A percentile compares a stretch with the other conserved stretches of the same genome.
These are phyloP conservation scores for Cryptocephalus primarius DNA, from an alignment of 2,888 invertebrate genomes.

Conservation along the genomic window DNA sequence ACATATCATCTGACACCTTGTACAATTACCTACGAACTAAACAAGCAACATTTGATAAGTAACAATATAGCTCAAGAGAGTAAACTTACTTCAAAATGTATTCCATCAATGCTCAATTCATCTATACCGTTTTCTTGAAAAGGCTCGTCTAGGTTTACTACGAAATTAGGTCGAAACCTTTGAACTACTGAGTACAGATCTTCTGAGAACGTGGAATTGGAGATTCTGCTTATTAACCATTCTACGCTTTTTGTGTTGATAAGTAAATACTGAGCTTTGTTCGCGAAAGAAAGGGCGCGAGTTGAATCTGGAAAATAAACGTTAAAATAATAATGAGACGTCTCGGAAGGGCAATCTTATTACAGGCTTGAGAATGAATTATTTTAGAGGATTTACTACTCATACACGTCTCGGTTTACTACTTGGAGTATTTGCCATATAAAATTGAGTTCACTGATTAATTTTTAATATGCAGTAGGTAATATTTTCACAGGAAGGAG, in stretches of 20 bases:
- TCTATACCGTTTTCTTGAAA: slow-evolving; percentile 70
- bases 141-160: slow-evolving; percentile 60
- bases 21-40: slow-evolving; percentile 70
- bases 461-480: too few species aligned
- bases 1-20: slow-evolving; percentile 92
- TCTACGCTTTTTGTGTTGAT: slow-evolving; percentile 68
- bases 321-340: not conserved
- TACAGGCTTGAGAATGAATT: not conserved
- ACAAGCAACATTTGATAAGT: slow-evolving; percentile 11
- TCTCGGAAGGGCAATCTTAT: not conserved
- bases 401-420: too few species aligned
- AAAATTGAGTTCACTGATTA: too few species aligned
- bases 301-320: slow-evolving; percentile 16
- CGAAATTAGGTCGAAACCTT: slow-evolving; percentile 86
- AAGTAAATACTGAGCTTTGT: slow-evolving; percentile 78
- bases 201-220: slow-evolving; percentile 41
- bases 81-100: slow-evolving; percentile 49
- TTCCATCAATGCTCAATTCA: slow-evolving; percentile 51
- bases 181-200: slow-evolving; percentile 45
- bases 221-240: slow-evolving; percentile 54
- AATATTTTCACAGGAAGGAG: too few species aligned
- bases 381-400: not conserved
- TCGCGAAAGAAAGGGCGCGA: slow-evolving; percentile 53
- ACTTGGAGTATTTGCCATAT: too few species aligned
- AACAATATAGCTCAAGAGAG: not conserved